Evolutionary conservation across 2,888 invertebrate genomes (phyloP).

Genomic region (Pardosa pseudoannulata): DNA sequence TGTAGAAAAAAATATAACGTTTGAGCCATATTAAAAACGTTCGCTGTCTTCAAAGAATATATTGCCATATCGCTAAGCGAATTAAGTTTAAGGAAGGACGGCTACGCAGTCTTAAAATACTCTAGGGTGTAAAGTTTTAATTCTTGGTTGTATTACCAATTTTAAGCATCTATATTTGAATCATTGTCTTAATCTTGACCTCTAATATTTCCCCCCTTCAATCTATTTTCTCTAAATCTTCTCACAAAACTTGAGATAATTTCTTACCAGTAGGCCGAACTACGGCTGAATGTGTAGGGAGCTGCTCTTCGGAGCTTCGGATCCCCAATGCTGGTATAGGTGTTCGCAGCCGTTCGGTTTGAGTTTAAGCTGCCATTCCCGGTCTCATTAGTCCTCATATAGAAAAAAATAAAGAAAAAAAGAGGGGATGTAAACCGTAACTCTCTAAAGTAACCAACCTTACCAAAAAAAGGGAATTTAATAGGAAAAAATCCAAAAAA

Average conservation of each 20-base stretch:
- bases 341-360: too few species aligned
- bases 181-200: neutral
- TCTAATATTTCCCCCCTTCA: too few species aligned
- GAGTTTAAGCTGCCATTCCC: too few species aligned
- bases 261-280: neutral
- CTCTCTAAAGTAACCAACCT: too few species aligned
- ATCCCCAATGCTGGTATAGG: too few species aligned
- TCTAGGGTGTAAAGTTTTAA: neutral
- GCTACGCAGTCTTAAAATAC: neutral
- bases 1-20: neutral
- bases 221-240: constrained; percentile 4
- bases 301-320: too few species aligned
- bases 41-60: neutral
- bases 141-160: neutral
- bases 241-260: neutral
- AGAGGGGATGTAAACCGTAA: too few species aligned
- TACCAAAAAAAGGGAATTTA: too few species aligned
- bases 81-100: neutral
- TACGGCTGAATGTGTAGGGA: too few species aligned
- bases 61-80: neutral
- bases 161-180: neutral
- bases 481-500: too few species aligned
- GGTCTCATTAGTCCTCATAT: too few species aligned
- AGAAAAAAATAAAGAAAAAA: too few species aligned
- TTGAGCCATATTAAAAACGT: neutral